Base-by-base conservation (phyloP, 64 coral and sea anemone species). In the Montipora cactus region DNA sequence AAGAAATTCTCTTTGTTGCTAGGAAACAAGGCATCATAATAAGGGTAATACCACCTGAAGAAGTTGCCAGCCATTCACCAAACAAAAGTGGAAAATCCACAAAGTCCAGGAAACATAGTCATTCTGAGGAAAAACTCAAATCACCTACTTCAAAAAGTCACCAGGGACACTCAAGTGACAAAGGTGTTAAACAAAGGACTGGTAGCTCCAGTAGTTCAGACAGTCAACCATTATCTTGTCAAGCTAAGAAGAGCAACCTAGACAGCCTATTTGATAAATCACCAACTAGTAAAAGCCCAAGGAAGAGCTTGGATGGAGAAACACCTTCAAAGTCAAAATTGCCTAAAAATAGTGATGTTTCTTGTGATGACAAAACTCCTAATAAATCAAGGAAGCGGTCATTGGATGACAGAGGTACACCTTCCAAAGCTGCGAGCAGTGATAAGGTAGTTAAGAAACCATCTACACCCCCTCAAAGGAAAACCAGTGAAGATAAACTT, bases 11-110 rank as follows among this genome's bases (percentile, higher is more conserved):
- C 48, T 2, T 55, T 78, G 88, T 52, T 96, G 25, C 59, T 74
- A 98, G 96, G 96, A 92, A 75, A 74, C 91, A 81, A 83, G 96
- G 96, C 4, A 79, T 79, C 2, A 79, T 98, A 77, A 85, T 87
- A 20, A 81, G 88, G 84, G 96, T 98, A 5, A 98, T 98, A 70
- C 89, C 94, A 78, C 96, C 89, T 74, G 69, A 79, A 52, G 89
- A 98, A 59, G 73, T 14, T 1, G 46, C 76, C 14, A 83, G 59
- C 59, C 28, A 64, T 15, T 50, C 45, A 12, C 82, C 64, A 86
- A 86, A 71, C 47, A 50, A 86, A 22, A 49, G 37, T 49, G 62
- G 7, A 21, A 86, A 86, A 44, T 71, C 88, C 15, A 79, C 93
- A 79, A 95, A 95, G 53, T 86, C 66, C 7, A 86, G 66, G n/a